Base-by-base conservation (phyloP, 2,888 invertebrate species). In the Phyto melanocephala region DNA sequence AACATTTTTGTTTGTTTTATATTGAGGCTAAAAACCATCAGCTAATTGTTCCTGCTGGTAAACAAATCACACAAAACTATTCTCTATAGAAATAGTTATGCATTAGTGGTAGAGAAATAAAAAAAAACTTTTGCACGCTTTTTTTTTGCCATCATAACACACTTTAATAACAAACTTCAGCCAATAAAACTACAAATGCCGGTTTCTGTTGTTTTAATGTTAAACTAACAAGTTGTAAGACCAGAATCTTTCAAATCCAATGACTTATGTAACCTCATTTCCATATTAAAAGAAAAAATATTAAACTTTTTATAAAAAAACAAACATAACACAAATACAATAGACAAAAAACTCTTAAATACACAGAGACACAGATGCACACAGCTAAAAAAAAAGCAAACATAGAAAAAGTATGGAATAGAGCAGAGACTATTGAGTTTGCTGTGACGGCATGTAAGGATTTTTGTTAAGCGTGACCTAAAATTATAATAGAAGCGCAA, bases 241-340 rank as follows among this genome's bases (percentile, higher is more conserved):
- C 81, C 81, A 81, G 81, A 81, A 81, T 81, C 74, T 81, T 81
- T 81, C 63, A 78, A 78, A 78, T 68, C 74, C 78, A 78, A 28
- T 65, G 74, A 75, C 68, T 81, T 81, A 81, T 81, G 81, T 81
- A 81, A 81, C 81, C 81, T 74, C 81, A 81, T 81, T 81, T 81
- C 81, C 81, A 81, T 81, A 81, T 58, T 63, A 47, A 63, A 78
- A 70, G n/a, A 56, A 68, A 74, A 17, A 67, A 63, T 63, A 45
- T 4, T 10, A n/a, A 15, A 33, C 1, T 15, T 24, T 17, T 52
- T 28, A 13, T 35, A 40, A 47, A 13, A 37, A n/a, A 15, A 6
- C 4, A 42, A 45, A 35, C 28, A n/a, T n/a, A n/a, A n/a, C n/a
- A n/a, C n/a, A 50, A 40, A 20, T 20, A 62, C 22, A 63, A 54